Evolutionary conservation across 1,140 invertebrate genomes (phyloP).

Genomic region (Drosophila funebris): DNA sequence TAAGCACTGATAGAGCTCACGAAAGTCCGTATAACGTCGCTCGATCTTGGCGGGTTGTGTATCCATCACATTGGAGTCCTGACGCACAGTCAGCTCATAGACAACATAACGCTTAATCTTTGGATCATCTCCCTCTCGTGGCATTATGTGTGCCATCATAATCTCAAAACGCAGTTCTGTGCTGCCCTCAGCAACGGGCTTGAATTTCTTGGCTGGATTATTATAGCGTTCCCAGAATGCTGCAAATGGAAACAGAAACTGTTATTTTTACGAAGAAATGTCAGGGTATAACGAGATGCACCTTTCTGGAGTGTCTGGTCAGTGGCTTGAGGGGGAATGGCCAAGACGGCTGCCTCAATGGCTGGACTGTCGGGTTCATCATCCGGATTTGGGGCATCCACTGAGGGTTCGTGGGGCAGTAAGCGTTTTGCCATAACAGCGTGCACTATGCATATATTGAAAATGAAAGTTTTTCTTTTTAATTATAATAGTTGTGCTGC

Average conservation of each 20-base stretch:
- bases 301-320: conserved; percentile 59
- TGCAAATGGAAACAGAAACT: neutral
- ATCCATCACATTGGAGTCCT: conserved; percentile 85
- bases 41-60: conserved; percentile 87
- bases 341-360: conserved; percentile 71
- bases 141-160: conserved; percentile 84
- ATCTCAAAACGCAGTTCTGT: conserved; percentile 84
- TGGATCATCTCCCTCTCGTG: conserved; percentile 82
- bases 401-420: conserved; percentile 58
- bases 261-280: neutral
- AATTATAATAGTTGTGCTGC: neutral
- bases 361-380: conserved; percentile 78
- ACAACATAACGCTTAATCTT: conserved; percentile 87
- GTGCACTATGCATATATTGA: conserved; percentile 52
- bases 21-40: conserved; percentile 91
- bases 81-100: conserved; percentile 86
- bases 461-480: conserved; percentile 6
- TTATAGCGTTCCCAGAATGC: conserved; percentile 69
- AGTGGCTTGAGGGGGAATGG: conserved; percentile 46
- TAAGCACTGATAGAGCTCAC: conserved; percentile 87
- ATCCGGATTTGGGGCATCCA: conserved; percentile 59
- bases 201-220: conserved; percentile 10
- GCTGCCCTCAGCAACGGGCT: conserved; percentile 59
- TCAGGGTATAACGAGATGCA: conserved; percentile 14
- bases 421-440: conserved; percentile 75